Evolutionary conservation across 2,113 vertebrate species (phyloP).

Genomic region (Oostethus manadensis): DNA sequence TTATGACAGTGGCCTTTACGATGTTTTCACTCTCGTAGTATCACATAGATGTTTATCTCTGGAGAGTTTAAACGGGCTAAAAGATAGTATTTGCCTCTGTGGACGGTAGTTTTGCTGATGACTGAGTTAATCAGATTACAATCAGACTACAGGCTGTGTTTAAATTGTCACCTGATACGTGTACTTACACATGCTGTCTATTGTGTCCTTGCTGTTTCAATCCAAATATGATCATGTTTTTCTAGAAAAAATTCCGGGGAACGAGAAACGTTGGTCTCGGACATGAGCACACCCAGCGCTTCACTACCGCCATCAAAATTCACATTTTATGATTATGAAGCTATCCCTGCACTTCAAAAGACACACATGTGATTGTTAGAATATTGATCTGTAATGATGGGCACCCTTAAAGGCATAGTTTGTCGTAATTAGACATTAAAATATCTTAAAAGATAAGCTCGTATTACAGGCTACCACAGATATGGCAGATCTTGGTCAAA

Average conservation of each 20-base stretch:
- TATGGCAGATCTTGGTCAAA: too few species aligned
- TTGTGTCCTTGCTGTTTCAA: slow-evolving; percentile 11
- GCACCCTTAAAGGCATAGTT: slow-evolving; percentile 17
- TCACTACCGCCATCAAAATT: not conserved
- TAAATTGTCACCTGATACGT: slow-evolving; percentile 43
- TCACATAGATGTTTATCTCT: slow-evolving; percentile 28
- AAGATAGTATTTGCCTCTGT: slow-evolving; percentile 26
- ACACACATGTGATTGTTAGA: slow-evolving; percentile 32
- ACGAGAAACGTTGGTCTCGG: slow-evolving; percentile 3
- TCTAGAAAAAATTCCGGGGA: slow-evolving; percentile 35
- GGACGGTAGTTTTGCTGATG: slow-evolving; percentile 6
- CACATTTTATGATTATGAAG: not conserved
- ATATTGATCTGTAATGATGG: slow-evolving; percentile 48
- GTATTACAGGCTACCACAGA: too few species aligned
- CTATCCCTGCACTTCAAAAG: not conserved
- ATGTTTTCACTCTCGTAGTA: slow-evolving; percentile 34
- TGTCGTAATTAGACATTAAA: not conserved
- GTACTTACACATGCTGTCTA: slow-evolving; percentile 37
- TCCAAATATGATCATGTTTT: slow-evolving; percentile 40
- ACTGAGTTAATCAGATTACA: slow-evolving; percentile 48
- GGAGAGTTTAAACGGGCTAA: slow-evolving; percentile 32
- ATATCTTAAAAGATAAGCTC: not conserved
- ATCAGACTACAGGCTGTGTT: slow-evolving; percentile 37
- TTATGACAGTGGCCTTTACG: slow-evolving; percentile 42
- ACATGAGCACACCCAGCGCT: slow-evolving; percentile 42